phyloP scores from a whole-genome alignment of 37 sponge, comb jelly and placozoan species.

The Chondrosia reniformis region DNA sequence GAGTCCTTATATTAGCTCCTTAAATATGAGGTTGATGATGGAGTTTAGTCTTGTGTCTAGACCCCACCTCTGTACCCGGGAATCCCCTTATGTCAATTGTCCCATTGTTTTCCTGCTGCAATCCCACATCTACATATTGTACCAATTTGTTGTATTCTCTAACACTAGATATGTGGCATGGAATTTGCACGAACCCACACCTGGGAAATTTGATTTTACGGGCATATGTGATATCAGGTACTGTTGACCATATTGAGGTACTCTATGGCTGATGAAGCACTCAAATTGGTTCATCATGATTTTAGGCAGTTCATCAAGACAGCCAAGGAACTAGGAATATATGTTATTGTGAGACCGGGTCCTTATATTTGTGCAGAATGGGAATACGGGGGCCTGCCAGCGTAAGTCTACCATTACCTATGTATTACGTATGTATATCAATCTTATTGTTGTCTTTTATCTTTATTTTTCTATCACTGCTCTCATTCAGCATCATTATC shows the following conservation, averaged over 20 bases:
- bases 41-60: too few species aligned
- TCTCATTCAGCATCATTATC: too few species aligned
- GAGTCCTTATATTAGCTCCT: too few species aligned
- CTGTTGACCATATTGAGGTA: too few species aligned
- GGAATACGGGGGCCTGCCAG: slow-evolving; percentile 91
- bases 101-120: too few species aligned
- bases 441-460: not conserved
- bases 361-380: slow-evolving; percentile 98
- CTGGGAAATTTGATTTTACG: slow-evolving; percentile 79
- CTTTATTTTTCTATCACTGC: too few species aligned
- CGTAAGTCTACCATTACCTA: slow-evolving; percentile 35
- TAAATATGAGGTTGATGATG: too few species aligned
- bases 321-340: slow-evolving; percentile 70
- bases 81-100: too few species aligned
- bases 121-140: too few species aligned
- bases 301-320: slow-evolving; percentile 39
- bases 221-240: slow-evolving; percentile 63
- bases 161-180: slow-evolving; percentile 79
- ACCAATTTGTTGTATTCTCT: not conserved
- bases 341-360: slow-evolving; percentile 91
- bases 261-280: not conserved
- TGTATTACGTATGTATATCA: not conserved
- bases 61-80: too few species aligned
- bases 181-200: slow-evolving; percentile 85
- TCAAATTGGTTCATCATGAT: not conserved